Conservation (phyloP, 2,113 vertebrate genomes). For the Morone saxatilis region DNA sequence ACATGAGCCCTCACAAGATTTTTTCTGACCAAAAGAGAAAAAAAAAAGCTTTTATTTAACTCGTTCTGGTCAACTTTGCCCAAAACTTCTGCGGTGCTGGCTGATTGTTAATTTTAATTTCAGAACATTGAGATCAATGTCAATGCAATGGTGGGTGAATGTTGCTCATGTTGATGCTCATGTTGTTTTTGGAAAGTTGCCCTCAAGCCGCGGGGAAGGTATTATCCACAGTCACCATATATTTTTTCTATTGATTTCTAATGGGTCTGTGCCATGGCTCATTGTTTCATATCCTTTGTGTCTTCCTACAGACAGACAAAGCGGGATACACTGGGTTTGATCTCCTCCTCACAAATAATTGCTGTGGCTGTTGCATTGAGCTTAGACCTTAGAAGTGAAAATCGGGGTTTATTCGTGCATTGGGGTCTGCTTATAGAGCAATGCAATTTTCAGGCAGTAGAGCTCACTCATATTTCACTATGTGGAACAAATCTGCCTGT, state of each 20-base stretch:
- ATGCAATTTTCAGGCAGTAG: conserved; percentile 69
- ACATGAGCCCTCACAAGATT: conserved; percentile 23
- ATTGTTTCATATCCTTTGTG: conserved; percentile 36
- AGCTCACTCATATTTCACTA: conserved; percentile 79
- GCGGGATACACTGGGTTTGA: conserved; percentile 55
- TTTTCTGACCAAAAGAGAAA: conserved; percentile 8
- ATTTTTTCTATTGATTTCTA: conserved; percentile 57
- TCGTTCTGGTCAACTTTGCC: background rate
- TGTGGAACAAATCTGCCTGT: conserved; percentile 77
- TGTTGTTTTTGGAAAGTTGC: conserved; percentile 5
- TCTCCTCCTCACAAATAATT: conserved; percentile 62
- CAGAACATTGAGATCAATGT: background rate
- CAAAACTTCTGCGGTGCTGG: background rate
- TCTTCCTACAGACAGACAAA: conserved; percentile 49
- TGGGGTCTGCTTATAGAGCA: conserved; percentile 63
- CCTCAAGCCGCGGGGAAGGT: background rate
- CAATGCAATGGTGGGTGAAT: background rate
- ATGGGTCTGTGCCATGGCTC: background rate
- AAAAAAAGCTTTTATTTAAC: background rate
- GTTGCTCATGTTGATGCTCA: background rate
- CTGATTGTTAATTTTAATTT: background rate
- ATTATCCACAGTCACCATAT: background rate
- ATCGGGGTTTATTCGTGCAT: conserved; percentile 56
- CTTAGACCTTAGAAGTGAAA: conserved; percentile 46
- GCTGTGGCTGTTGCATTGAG: conserved; percentile 49